A percentile compares a stretch with the other conserved stretches of the same genome.
Conservation (phyloP, 2,888 invertebrate genomes). For the Hirtodrosophila confusa region DNA sequence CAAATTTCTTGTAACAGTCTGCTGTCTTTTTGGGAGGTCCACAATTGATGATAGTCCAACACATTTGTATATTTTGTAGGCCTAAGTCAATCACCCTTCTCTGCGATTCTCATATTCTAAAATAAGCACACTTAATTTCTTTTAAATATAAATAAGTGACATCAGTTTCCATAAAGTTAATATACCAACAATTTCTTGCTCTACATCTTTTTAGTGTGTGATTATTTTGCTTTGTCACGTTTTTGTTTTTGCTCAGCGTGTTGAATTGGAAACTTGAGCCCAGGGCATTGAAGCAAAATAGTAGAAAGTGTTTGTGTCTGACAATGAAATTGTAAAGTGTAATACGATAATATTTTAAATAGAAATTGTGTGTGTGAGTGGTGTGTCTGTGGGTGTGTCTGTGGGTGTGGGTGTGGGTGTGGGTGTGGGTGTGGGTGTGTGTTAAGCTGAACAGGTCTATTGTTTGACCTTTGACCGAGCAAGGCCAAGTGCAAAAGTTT, state of each 20-base stretch:
- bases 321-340: conserved; percentile 37
- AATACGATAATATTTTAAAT: conserved; percentile 56
- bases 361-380: conserved; percentile 6
- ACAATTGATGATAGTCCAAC: too few relatives aligned
- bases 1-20: too few relatives aligned
- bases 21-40: too few relatives aligned
- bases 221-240: background rate
- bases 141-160: too few relatives aligned
- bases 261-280: conserved; percentile 37
- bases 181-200: too few relatives aligned
- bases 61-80: too few relatives aligned
- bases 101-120: too few relatives aligned
- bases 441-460: conserved; percentile 6
- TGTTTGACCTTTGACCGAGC: conserved; percentile 48
- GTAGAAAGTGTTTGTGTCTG: conserved; percentile 17
- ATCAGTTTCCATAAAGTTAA: too few relatives aligned
- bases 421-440: conserved; percentile 6
- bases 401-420: conserved; percentile 6
- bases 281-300: conserved; percentile 3
- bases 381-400: too few relatives aligned
- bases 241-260: conserved; percentile 11
- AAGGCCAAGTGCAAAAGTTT: conserved; percentile 70
- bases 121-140: too few relatives aligned
- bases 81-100: too few relatives aligned
- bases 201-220: too few relatives aligned